phyloP scores from a whole-genome alignment of 1,140 invertebrate genomes.

The Drosophila neocordata region DNA sequence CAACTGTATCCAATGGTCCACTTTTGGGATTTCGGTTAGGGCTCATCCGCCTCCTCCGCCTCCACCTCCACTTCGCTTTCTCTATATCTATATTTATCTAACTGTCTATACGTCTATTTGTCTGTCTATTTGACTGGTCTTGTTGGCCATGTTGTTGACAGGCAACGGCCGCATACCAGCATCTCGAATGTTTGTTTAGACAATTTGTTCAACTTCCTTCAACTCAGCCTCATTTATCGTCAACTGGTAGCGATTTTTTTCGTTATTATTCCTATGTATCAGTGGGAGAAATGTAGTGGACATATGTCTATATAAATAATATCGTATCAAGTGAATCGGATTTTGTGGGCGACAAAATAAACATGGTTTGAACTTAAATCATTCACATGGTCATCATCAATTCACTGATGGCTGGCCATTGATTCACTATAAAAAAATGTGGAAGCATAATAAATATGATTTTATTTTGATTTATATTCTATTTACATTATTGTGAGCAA shows the following conservation, averaged over 20 bases:
- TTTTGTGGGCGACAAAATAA: slow-evolving; percentile 4
- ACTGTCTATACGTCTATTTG: neutral
- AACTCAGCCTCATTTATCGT: neutral
- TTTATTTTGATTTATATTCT: too few species aligned
- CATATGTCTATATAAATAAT: slow-evolving; percentile 17
- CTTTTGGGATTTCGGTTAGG: slow-evolving; percentile 48
- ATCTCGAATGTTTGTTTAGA: slow-evolving; percentile 67
- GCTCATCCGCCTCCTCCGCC: neutral
- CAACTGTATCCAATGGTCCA: slow-evolving; percentile 64
- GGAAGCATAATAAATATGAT: too few species aligned
- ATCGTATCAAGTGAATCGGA: slow-evolving; percentile 2
- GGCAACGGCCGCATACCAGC: slow-evolving; percentile 19
- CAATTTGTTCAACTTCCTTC: slow-evolving; percentile 9
- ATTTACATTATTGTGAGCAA: too few species aligned
- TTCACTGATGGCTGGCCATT: slow-evolving; percentile 1
- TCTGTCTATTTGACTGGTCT: slow-evolving; percentile 20
- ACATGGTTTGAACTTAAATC: slow-evolving; percentile 1
- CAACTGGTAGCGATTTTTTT: slow-evolving; percentile 13
- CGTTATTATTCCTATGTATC: slow-evolving; percentile 3
- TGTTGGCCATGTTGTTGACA: slow-evolving; percentile 71
- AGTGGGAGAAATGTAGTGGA: slow-evolving; percentile 10
- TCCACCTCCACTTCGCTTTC: neutral
- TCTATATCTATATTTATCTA: neutral
- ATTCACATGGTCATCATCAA: slow-evolving; percentile 6
- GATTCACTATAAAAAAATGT: neutral